A percentile compares a stretch with the other conserved stretches of the same genome.
Evolutionary conservation across 2,797 vertebrate species (phyloP).

Genomic region (Glyptemys insculpta): DNA sequence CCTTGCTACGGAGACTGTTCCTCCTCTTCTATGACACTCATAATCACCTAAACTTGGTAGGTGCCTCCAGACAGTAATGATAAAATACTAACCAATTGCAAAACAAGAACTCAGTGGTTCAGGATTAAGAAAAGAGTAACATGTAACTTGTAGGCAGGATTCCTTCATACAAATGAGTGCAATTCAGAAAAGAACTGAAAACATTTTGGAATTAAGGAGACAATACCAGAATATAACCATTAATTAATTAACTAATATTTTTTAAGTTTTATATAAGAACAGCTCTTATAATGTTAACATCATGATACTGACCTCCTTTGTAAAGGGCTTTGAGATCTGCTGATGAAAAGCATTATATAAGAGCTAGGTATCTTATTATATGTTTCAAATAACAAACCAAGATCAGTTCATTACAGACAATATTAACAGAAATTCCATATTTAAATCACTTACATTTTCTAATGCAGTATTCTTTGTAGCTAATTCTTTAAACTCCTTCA

Average conservation of each 20-base stretch:
- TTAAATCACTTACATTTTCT: constrained; percentile 82
- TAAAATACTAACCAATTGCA: not conserved
- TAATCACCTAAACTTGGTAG: not conserved
- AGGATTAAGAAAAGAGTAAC: not conserved
- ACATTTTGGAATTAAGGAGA: not conserved
- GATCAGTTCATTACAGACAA: not conserved
- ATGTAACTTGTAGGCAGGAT: not conserved
- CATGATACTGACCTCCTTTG: not conserved
- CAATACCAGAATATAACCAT: not conserved
- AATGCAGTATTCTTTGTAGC: constrained; percentile 86
- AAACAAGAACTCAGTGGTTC: not conserved
- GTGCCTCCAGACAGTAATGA: not conserved
- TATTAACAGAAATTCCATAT: not conserved
- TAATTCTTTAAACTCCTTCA: constrained; percentile 90
- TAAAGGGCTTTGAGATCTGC: not conserved
- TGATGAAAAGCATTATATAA: not conserved
- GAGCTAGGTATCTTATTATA: not conserved
- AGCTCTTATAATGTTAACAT: not conserved
- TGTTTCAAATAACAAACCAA: not conserved
- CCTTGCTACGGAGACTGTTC: not conserved
- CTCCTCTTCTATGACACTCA: not conserved
- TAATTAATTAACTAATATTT: not conserved
- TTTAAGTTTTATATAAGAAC: not conserved
- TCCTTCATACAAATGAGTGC: not conserved
- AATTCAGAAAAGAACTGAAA: not conserved